Conservation (phyloP, 2,888 invertebrate genomes). For the Liodrosophila aerea region DNA sequence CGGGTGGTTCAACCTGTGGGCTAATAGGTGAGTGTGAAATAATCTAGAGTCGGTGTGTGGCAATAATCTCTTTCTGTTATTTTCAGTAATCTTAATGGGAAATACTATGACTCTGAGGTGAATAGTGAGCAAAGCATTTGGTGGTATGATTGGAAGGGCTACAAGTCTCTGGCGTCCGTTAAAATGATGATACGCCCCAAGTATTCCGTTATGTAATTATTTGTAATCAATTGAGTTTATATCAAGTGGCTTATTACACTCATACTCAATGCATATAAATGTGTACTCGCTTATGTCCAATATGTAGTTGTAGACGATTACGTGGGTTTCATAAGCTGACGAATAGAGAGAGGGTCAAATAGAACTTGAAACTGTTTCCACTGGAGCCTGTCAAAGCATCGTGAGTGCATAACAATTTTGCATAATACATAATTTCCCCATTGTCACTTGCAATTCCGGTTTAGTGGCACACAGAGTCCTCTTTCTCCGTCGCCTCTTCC, state of each 20-base stretch:
- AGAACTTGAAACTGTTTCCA: background rate
- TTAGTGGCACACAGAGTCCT: slow-evolving; percentile 10
- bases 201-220: slow-evolving; percentile 7
- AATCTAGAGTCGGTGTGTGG: background rate
- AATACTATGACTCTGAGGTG: background rate
- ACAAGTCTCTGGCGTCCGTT: slow-evolving; percentile 7
- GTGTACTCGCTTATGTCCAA: no score
- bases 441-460: slow-evolving; percentile 43
- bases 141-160: slow-evolving; percentile 30
- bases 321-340: no score
- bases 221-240: background rate
- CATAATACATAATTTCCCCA: slow-evolving; percentile 60
- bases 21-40: slow-evolving; percentile 36
- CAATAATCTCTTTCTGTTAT: background rate
- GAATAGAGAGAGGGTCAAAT: no score
- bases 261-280: no score
- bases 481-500: no score
- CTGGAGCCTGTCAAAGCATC: slow-evolving; percentile 20
- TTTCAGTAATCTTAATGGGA: slow-evolving; percentile 33
- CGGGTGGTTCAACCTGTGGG: slow-evolving; percentile 36
- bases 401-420: slow-evolving; percentile 41
- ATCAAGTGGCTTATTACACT: no score
- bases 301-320: no score
- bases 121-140: slow-evolving; percentile 6
- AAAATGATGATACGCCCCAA: slow-evolving; percentile 31